Evolutionary conservation across 2,888 invertebrate species (phyloP).

Genomic region (Drosophila eohydei): DNA sequence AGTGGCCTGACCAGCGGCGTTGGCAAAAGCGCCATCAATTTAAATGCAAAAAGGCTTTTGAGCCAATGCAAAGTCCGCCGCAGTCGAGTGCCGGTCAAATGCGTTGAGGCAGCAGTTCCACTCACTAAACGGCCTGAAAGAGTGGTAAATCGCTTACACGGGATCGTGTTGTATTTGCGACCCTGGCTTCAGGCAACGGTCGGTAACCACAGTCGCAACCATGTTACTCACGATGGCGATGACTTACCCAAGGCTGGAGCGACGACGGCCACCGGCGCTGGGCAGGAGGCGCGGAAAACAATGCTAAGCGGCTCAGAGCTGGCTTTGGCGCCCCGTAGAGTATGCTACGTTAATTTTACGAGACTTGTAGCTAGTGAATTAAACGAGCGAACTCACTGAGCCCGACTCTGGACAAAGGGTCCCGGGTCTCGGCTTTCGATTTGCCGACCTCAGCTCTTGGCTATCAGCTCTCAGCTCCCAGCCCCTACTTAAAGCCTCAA

Average conservation of each 20-base stretch:
- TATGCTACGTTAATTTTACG: constrained; percentile 68
- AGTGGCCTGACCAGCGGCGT: constrained; percentile 19
- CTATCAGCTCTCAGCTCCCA: neutral
- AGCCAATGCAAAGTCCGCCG: constrained; percentile 41
- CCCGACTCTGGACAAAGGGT: constrained; percentile 23
- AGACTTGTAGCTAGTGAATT: constrained; percentile 65
- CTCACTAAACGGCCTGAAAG: constrained; percentile 63
- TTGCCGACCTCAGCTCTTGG: constrained; percentile 9
- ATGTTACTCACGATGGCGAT: constrained; percentile 27
- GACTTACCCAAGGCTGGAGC: constrained; percentile 26
- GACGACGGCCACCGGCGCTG: neutral
- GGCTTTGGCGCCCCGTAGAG: constrained; percentile 46
- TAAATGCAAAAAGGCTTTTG: constrained; percentile 72
- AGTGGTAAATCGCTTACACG: constrained; percentile 59
- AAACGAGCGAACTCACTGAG: constrained; percentile 46
- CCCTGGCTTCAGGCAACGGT: constrained; percentile 43
- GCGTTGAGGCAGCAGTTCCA: constrained; percentile 69
- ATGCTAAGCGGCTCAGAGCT: constrained; percentile 56
- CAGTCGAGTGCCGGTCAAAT: constrained; percentile 52
- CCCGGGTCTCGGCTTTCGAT: constrained; percentile 15
- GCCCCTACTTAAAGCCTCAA: constrained; percentile 33
- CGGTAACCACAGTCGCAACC: constrained; percentile 26
- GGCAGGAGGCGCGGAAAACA: constrained; percentile 43
- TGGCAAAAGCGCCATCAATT: constrained; percentile 61
- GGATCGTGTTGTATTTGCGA: constrained; percentile 34